Conservation (phyloP, 2,888 invertebrate species). For the Amiota communis region DNA sequence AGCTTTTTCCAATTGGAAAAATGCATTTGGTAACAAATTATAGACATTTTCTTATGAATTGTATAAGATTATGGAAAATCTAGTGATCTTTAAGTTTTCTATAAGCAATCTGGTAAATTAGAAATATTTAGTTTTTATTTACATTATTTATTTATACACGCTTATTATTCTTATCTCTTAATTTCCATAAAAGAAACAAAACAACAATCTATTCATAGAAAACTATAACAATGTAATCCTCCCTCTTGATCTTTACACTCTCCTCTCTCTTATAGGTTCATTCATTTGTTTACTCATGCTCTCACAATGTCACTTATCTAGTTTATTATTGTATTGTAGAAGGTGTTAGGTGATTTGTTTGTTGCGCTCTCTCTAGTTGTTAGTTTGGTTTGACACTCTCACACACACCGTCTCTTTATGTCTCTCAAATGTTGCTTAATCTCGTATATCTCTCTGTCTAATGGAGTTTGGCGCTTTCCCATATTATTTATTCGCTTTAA, state of each 20-base stretch:
- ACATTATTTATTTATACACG: slow-evolving; percentile 23
- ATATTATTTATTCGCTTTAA: slow-evolving; percentile 45
- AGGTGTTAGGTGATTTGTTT: background rate
- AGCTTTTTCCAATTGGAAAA: too few species aligned
- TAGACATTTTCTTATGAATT: too few species aligned
- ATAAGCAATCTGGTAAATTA: too few species aligned
- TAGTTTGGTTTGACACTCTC: background rate
- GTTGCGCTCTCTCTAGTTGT: background rate
- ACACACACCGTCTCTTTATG: background rate
- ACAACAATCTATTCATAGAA: background rate
- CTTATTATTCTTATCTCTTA: slow-evolving; percentile 21
- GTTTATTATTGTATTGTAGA: background rate
- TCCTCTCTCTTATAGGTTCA: background rate
- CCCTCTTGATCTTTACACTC: background rate
- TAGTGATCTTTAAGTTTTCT: too few species aligned
- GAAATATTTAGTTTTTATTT: slow-evolving; percentile 20
- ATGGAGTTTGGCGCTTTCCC: background rate
- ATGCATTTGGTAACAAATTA: too few species aligned
- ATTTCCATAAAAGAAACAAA: background rate
- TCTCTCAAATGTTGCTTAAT: background rate
- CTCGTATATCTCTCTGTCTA: background rate
- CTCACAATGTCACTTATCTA: background rate
- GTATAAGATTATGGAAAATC: too few species aligned
- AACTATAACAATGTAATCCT: background rate
- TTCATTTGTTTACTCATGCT: background rate